Evolutionary conservation across 2,888 invertebrate genomes (phyloP).

Genomic region (Lasioglossum zephyrum): DNA sequence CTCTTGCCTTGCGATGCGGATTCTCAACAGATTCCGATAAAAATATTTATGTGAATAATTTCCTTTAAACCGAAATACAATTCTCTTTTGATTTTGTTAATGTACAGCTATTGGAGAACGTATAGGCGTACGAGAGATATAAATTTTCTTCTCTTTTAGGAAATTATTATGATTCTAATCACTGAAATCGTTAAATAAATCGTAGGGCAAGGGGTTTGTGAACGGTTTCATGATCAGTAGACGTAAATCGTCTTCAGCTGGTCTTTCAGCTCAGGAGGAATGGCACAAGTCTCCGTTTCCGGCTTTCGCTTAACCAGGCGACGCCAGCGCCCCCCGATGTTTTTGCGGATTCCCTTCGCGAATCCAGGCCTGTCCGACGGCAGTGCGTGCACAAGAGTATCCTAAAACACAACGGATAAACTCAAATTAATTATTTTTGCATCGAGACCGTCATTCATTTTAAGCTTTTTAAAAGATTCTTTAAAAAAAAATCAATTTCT

Average conservation of each 20-base stretch:
- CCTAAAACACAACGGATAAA: constrained; percentile 86
- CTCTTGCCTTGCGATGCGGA: too few species aligned
- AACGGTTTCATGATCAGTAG: constrained; percentile 86
- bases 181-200: too few species aligned
- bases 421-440: neutral
- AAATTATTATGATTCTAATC: too few species aligned
- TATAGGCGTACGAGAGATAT: too few species aligned
- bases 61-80: too few species aligned
- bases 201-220: too few species aligned
- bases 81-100: too few species aligned
- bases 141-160: too few species aligned
- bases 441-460: neutral
- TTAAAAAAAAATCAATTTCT: neutral
- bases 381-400: constrained; percentile 90
- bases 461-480: neutral
- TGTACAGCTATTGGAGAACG: too few species aligned
- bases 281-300: constrained; percentile 92
- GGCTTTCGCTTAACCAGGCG: constrained; percentile 94
- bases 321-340: constrained; percentile 94
- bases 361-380: constrained; percentile 90
- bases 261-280: constrained; percentile 94
- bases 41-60: too few species aligned
- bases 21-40: too few species aligned
- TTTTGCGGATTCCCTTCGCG: constrained; percentile 92
- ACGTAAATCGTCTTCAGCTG: constrained; percentile 95